Evolutionary conservation across 2,113 vertebrate genomes (phyloP).

Genomic region (Chunga burmeisteri): DNA sequence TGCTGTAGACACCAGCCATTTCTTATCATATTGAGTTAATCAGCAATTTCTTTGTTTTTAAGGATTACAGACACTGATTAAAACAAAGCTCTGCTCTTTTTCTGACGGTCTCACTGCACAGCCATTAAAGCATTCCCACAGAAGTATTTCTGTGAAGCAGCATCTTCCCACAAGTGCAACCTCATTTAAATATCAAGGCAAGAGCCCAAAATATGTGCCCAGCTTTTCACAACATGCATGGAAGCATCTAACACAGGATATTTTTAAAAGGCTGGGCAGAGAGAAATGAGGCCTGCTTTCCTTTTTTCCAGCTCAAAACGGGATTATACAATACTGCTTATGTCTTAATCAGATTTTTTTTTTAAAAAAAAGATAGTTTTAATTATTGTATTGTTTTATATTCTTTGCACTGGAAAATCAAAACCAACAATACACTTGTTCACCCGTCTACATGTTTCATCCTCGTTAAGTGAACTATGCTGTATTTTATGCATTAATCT

Average conservation of each 20-base stretch:
- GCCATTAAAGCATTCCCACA: neutral
- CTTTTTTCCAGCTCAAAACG: constrained; percentile 64
- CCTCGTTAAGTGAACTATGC: constrained; percentile 34
- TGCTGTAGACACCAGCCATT: neutral
- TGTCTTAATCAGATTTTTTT: constrained; percentile 54
- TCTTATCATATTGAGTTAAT: neutral
- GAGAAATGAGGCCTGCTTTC: neutral
- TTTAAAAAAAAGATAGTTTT: constrained; percentile 31
- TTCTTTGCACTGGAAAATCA: constrained; percentile 58
- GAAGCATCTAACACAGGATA: neutral
- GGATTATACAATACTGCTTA: constrained; percentile 59
- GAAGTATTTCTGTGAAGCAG: neutral
- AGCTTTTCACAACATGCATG: neutral
- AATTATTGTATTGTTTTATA: constrained; percentile 63
- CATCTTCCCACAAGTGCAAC: neutral
- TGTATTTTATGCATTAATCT: constrained; percentile 23
- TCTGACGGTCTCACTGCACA: neutral
- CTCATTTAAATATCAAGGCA: neutral
- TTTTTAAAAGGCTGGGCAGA: neutral
- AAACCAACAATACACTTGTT: constrained; percentile 29
- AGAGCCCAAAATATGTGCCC: neutral
- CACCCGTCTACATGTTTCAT: neutral
- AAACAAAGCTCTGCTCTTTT: neutral
- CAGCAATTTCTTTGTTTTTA: constrained; percentile 4
- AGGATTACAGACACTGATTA: neutral